Conservation (phyloP, 2,888 invertebrate genomes). For the Chloromyia formosa region DNA sequence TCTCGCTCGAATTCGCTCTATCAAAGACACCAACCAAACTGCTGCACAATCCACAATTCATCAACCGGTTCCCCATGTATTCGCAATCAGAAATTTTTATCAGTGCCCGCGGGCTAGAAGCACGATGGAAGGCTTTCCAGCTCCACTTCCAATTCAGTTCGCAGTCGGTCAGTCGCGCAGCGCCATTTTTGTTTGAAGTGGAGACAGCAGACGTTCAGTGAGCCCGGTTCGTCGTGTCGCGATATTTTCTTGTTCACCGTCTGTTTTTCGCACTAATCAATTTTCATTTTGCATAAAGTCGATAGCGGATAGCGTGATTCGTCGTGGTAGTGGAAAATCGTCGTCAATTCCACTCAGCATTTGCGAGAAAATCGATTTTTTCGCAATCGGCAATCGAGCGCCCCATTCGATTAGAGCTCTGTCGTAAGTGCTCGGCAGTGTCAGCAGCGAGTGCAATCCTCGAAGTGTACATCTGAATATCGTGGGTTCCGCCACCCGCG, state of each 20-base stretch:
- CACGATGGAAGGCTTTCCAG: conserved; percentile 25
- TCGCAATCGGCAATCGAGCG: conserved; percentile 20
- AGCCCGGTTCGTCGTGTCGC: conserved; percentile 44
- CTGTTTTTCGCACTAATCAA: conserved; percentile 40
- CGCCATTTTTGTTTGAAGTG: conserved; percentile 49
- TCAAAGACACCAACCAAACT: too few species aligned
- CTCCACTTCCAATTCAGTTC: conserved; percentile 30
- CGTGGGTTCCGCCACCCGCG: neutral
- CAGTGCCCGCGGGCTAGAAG: neutral
- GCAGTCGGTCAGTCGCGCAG: conserved; percentile 14
- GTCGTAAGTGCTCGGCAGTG: neutral
- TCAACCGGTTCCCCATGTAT: neutral
- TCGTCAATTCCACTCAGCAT: conserved; percentile 30
- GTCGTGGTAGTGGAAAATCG: neutral
- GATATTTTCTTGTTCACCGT: conserved; percentile 41
- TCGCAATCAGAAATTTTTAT: neutral
- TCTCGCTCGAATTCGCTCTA: too few species aligned
- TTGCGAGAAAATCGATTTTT: conserved; percentile 26
- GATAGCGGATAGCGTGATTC: neutral
- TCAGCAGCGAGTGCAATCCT: conserved; percentile 13
- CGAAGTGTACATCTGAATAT: conserved; percentile 6
- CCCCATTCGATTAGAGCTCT: conserved; percentile 15
- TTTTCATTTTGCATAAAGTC: conserved; percentile 29
- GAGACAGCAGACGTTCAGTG: conserved; percentile 46
- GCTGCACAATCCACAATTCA: neutral